Evolutionary conservation across 2,888 invertebrate species (phyloP), one percentile per base, ranked within the genome.

Genomic region (Spilarctia lutea): DNA sequence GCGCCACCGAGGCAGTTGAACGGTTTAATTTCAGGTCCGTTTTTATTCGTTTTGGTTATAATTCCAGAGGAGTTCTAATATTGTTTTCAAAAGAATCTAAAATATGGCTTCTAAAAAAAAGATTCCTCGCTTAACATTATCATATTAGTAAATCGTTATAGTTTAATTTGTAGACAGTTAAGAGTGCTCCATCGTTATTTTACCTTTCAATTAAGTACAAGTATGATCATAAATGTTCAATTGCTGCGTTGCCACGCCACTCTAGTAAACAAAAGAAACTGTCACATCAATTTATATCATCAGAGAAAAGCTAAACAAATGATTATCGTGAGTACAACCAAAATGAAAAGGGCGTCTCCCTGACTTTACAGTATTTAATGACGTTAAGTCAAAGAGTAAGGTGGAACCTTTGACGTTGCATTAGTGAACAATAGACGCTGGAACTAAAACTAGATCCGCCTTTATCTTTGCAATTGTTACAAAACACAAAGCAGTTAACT

Each of bases 381-480:
- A 92, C 87, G 89, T 89, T 86, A 88, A 91, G 89, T 85, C 85
- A 85, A 88, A 87, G 79, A 86, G 86, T 85, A 87, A 88, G 88
- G 86, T 85, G 87, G 89, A 88, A 84, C 89, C 89, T 91, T 90
- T 90, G 90, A 89, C 89, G 91, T 88, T 92, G 91, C 93, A 93
- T 94, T 94, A 94, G 89, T 82, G 88, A 92, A 94, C 94, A 94
- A 94, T 91, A 81, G 92, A 84, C 82, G 86, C 83, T 88, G 86
- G 88, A 93, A 93, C 93, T 91, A 90, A 91, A 90, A 90, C 91
- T 90, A 88, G 86, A 89, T 87, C 88, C 85, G 83, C 90, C 91
- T 92, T 91, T 93, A 93, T 93, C 93, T 91, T 91, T 85, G 80
- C 89, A 86, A 92, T 93, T 92, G 92, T 93, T 93, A 87, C 83